Base-by-base conservation (phyloP, 2,113 vertebrate species). In the Lepisosteus osseus region DNA sequence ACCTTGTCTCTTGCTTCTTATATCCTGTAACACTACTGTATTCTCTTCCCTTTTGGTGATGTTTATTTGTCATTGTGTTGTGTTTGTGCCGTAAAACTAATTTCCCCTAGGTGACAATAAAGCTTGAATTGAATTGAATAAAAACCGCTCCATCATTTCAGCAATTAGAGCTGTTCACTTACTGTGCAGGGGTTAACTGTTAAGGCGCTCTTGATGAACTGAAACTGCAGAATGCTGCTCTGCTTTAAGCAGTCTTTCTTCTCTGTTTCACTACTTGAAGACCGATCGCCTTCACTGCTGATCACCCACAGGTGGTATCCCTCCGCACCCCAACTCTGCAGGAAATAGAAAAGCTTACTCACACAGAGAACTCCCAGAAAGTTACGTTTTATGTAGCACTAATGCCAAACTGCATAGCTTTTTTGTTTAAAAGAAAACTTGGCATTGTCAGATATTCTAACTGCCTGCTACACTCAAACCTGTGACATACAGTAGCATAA, bases 151-250 rank as follows among this genome's bases (percentile, higher is more conserved):
- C 29, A 29, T 29, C 47, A 51, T 51, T 51, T 51, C 9, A 9
- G 47, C 5, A 51, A 51, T 6, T 51, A 51, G 11, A 9, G 5
- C 66, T n/a, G 11, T 40, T 63, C 59, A 86, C 95, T 90, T 90
- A 99, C 97, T 90, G 97, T 99, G 89, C 97, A 99, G 68, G 97
- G 96, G 81, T 98, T 99, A 80, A 96, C 94, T 4, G 97, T 96
- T 84, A 99, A 95, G 6, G 94, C 95, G 72, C 97, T 99, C 88
- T 99, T 99, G 80, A 99, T 97, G 84, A 99, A 99, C 79, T 98
- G 96, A 82, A 99, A 98, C 40, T 98, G 94, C 74, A 99, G 90
- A 76, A 99, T 96, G 72, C 94, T 93, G 13, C 92, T 88, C 2
- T 91, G 93, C 65, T 75, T 73, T 71, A 86, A 83, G 82, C 83